A percentile compares a stretch with the other conserved stretches of the same genome.
These are phyloP conservation scores for Scaptodrosophila latifasciaeformis DNA, from an alignment of 2,888 invertebrate species.

Conservation along the genomic window DNA sequence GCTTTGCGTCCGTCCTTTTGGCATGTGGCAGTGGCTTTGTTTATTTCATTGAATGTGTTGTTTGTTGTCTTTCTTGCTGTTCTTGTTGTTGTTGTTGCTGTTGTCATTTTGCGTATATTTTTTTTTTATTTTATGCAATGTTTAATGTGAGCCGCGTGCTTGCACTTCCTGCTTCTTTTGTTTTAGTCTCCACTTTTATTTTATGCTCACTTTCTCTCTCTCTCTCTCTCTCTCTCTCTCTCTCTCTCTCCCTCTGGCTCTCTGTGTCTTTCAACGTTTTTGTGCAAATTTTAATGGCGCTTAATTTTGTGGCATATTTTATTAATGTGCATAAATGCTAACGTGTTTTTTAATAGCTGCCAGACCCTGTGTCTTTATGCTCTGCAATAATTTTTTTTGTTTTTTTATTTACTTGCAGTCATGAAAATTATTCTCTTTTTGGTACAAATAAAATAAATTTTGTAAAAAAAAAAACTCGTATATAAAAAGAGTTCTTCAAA, in stretches of 20 bases:
- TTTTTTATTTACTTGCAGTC: not conserved
- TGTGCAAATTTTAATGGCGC: constrained; percentile 44
- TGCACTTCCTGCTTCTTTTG: constrained; percentile 11
- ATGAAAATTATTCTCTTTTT: not conserved
- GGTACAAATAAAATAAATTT: too few relatives aligned
- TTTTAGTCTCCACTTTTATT: not conserved
- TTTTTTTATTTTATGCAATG: not conserved
- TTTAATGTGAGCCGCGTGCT: constrained; percentile 3
- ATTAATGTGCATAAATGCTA: constrained; percentile 53
- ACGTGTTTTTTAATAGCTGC: constrained; percentile 31
- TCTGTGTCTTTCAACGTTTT: too few relatives aligned
- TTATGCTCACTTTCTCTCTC: too few relatives aligned
- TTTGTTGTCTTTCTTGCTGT: too few relatives aligned
- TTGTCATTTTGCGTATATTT: not conserved
- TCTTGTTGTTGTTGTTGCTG: not conserved
- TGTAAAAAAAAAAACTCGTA: too few relatives aligned
- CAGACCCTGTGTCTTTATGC: too few relatives aligned
- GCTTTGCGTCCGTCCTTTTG: too few relatives aligned
- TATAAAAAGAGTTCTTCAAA: too few relatives aligned
- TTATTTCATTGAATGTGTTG: too few relatives aligned
- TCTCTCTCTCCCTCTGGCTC: too few relatives aligned
- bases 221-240: too few relatives aligned
- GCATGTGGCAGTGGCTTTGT: constrained; percentile 36
- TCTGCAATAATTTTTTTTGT: too few relatives aligned
- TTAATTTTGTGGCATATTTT: constrained; percentile 53